phyloP scores from a whole-genome alignment of 1,140 invertebrate genomes.

The Panulirus ornatus region DNA sequence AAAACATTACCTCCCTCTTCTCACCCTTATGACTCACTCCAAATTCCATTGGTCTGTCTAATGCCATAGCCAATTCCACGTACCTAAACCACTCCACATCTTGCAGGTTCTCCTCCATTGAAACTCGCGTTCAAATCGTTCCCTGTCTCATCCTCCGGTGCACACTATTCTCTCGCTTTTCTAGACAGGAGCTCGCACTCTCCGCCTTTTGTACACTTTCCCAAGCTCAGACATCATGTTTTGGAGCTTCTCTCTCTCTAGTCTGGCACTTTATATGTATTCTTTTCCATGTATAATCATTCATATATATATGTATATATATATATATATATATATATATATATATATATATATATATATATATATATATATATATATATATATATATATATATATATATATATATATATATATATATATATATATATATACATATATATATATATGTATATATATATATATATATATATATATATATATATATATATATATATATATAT shows the following conservation, averaged over 20 bases:
- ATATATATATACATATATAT: constrained; percentile 32
- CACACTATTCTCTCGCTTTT: not conserved
- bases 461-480: constrained; percentile 1
- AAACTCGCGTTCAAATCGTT: not conserved
- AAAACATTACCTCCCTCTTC: too few species aligned
- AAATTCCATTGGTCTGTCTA: too few species aligned
- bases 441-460: constrained; percentile 9
- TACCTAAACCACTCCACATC: too few species aligned
- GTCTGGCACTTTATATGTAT: too few species aligned
- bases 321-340: constrained; percentile 20
- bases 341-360: constrained; percentile 38
- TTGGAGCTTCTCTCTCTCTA: too few species aligned
- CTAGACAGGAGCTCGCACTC: not conserved
- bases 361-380: constrained; percentile 41
- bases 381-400: constrained; percentile 41
- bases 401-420: constrained; percentile 33
- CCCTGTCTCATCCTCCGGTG: not conserved
- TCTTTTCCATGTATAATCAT: constrained; percentile 15
- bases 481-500: not conserved
- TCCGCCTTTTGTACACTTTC: not conserved
- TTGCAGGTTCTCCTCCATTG: too few species aligned
- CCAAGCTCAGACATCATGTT: not conserved
- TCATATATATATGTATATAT: constrained; percentile 8
- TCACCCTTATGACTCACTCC: too few species aligned
- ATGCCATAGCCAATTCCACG: too few species aligned